Base-by-base conservation (phyloP, 2,888 invertebrate genomes). In the Temnothorax rugatulus region DNA sequence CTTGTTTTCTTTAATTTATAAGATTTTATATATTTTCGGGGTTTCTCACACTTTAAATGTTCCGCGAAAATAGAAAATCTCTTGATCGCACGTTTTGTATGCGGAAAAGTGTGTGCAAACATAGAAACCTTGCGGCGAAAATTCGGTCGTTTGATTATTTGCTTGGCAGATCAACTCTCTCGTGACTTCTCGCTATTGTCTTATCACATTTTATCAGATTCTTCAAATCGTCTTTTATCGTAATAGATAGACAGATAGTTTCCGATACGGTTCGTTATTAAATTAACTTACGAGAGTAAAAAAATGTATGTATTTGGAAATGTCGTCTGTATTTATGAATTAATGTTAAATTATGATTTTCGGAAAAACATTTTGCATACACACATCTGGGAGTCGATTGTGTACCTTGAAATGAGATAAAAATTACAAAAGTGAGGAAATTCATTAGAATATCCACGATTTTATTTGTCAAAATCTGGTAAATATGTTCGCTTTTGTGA, bases 81-180 rank as follows among this genome's bases (percentile, higher is more conserved):
- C 15, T 82, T 69, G 83, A 87, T 87, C 84, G 86, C 84, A 68
- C 87, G 88, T 85, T 93, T 91, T 87, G 90, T 92, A 93, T 92
- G 90, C 91, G 71, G 88, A 82, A 84, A 86, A 87, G 87, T 87
- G 84, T 82, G 87, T 61, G 88, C 89, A 92, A 92, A 92, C 91
- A 92, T 76, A 77, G 85, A 88, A 88, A 92, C 89, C 89, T 90
- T 76, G 84, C 83, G 59, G 73, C 71, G 84, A 87, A 91, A 90
- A 90, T 90, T 91, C 79, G 86, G 82, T 69, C 88, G 88, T 86
- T 90, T 83, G 86, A 71, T 38, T 90, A 89, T 91, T 91, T 91
- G 79, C 86, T 74, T 76, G 82, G 86, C 83, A 76, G 82, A 88
- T 90, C 87, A 85, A 84, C 86, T 61, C 25, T 61, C 38, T 11